A percentile compares a stretch with the other conserved stretches of the same genome.
phyloP scores from a whole-genome alignment of 2,113 vertebrate genomes.

The Percopsis transmontana region DNA sequence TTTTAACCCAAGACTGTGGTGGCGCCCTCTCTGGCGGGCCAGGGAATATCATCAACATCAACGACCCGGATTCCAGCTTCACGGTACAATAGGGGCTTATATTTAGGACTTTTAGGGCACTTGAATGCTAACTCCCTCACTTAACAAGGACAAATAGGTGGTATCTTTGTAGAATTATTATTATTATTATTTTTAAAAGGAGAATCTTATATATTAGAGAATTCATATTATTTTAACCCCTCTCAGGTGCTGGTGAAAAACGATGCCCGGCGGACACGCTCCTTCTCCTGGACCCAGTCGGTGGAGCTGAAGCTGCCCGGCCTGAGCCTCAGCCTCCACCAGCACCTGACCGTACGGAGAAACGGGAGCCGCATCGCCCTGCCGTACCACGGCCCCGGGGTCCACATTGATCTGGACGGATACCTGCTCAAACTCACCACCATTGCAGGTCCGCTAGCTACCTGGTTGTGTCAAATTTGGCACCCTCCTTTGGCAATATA shows the following conservation, averaged over 20 bases:
- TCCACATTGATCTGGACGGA: conserved; percentile 92
- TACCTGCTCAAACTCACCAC: conserved; percentile 96
- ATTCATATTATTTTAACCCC: not conserved
- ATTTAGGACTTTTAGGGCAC: not conserved
- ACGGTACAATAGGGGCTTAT: conserved; percentile 65
- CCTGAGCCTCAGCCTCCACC: conserved; percentile 88
- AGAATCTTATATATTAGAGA: not conserved
- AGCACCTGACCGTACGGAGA: conserved; percentile 93
- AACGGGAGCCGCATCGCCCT: conserved; percentile 92
- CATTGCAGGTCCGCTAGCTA: conserved; percentile 80
- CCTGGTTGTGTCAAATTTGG: not conserved
- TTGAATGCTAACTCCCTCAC: not conserved
- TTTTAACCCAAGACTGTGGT: conserved; percentile 91
- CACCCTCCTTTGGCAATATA: no score
- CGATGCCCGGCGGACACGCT: conserved; percentile 90
- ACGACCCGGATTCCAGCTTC: conserved; percentile 87
- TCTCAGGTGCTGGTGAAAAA: conserved; percentile 90
- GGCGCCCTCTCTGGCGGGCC: conserved; percentile 21
- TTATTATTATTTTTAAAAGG: not conserved
- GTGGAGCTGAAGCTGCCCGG: conserved; percentile 87
- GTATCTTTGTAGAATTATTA: not conserved
- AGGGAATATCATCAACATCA: conserved; percentile 30
- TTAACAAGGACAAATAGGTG: not conserved
- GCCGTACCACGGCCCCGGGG: conserved; percentile 85
- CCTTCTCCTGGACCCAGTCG: conserved; percentile 98